Evolutionary conservation across 1,140 invertebrate species (phyloP).

Genomic region (Ceratosolen solmsi): DNA sequence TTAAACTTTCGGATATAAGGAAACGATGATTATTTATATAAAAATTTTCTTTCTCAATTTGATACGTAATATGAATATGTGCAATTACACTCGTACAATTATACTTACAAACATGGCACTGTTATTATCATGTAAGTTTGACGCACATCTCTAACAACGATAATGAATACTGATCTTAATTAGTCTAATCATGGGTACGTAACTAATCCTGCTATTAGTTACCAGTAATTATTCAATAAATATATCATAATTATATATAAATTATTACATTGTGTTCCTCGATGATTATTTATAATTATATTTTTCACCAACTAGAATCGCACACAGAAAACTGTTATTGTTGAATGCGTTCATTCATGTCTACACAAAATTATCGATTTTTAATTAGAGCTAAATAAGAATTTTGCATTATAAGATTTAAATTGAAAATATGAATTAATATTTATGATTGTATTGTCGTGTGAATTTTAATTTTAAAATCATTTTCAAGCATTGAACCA

Average conservation of each 20-base stretch:
- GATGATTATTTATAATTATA: not conserved
- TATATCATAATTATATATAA: not conserved
- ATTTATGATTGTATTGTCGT: too few relatives aligned
- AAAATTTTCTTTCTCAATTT: not conserved
- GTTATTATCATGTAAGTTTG: conserved; percentile 21
- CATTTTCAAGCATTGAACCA: too few relatives aligned
- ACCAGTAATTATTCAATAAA: not conserved
- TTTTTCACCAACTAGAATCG: not conserved
- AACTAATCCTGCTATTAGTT: conserved; percentile 4
- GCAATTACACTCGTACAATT: not conserved
- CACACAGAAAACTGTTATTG: too few relatives aligned
- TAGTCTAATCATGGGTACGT: not conserved
- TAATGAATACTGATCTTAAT: conserved; percentile 9
- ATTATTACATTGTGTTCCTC: not conserved
- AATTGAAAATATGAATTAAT: too few relatives aligned
- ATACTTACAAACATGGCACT: not conserved
- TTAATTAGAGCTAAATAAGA: too few relatives aligned
- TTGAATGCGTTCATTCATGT: too few relatives aligned
- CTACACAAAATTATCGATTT: too few relatives aligned
- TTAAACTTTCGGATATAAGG: too few relatives aligned
- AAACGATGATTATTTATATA: too few relatives aligned
- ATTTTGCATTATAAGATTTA: too few relatives aligned
- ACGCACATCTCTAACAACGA: conserved; percentile 9
- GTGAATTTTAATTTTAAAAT: too few relatives aligned
- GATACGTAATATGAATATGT: not conserved